Conservation (phyloP, 1,140 invertebrate species). For the Pentalonia nigronervosa region DNA sequence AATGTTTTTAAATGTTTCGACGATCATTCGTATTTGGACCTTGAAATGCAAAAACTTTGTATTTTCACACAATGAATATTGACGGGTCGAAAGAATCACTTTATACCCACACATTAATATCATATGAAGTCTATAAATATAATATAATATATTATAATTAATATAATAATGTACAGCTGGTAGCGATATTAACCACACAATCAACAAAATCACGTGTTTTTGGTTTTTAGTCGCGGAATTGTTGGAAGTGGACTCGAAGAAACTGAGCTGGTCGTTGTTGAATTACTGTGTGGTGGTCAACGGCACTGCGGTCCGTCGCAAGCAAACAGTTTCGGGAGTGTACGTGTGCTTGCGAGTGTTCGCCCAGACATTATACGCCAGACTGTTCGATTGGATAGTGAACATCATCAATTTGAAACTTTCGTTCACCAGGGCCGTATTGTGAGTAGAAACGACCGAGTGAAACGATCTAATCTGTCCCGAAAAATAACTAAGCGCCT, state of each 20-base stretch:
- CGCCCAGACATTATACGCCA: conserved; percentile 78
- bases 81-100: background rate
- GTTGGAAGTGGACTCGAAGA: conserved; percentile 79
- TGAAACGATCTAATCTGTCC: background rate
- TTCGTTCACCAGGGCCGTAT: conserved; percentile 78
- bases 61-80: background rate
- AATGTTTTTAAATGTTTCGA: background rate
- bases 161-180: too few relatives aligned
- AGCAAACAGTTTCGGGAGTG: conserved; percentile 79
- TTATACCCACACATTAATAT: background rate
- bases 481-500: background rate
- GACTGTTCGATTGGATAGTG: conserved; percentile 88
- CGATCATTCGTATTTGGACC: background rate
- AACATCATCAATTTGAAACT: conserved; percentile 85
- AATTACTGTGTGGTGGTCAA: conserved; percentile 86
- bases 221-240: conserved; percentile 73
- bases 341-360: conserved; percentile 79
- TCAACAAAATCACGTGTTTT: background rate
- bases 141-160: background rate
- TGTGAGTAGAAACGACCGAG: conserved; percentile 70
- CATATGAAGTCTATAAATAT: background rate
- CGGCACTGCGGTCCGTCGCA: conserved; percentile 78
- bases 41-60: background rate
- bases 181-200: background rate
- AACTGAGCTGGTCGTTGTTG: conserved; percentile 83